Base-by-base conservation (phyloP, 2,113 vertebrate genomes). In the Scomber scombrus region DNA sequence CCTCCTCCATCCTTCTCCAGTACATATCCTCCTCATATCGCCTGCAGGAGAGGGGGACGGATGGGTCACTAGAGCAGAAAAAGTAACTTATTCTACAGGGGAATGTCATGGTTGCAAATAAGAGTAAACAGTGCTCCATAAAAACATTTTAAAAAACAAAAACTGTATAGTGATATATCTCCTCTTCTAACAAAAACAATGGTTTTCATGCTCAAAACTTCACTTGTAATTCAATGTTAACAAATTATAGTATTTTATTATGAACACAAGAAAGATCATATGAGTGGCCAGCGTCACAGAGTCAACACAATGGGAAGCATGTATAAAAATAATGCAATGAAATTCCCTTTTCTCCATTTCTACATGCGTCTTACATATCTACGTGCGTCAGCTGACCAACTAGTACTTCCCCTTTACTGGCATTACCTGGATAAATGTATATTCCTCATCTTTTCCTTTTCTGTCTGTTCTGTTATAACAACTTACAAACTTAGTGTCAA, bases 1-100 rank as follows among this genome's bases (percentile, higher is more conserved):
- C 94, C 87, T 96, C 94, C 83, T 96, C 95, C 45, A 91, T 82
- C 75, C 88, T 93, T 84, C 93, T 94, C 94, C 94, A 94, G 85
- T 95, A 95, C 75, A 95, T 80, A 57, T 96, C 94, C 72, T 96
- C 94, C 76, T 96, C 95, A 1, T 95, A 94, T 16, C 92, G 89
- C 89, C 96, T 96, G 72, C n/a, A 79, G 72, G 16, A 72, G 26
- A 70, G 11, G 11, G 29, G 26, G 3, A 29, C 21, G 21, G 43
- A 40, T 43, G 58, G 19, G 34, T 40, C 34, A 40, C 34, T 40
- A 40, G 34, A 40, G 34, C 7, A 40, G 34, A 40, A 40, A 40
- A 40, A 75, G 1, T 19, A 0, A 54, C 43, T 52, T 75, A 56
- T 56, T 57, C 52, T 51, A 14, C 3, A 45, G 19, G 14, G 7